phyloP scores from a whole-genome alignment of 2,888 invertebrate species.

The Lordiphosa andalusiaca region DNA sequence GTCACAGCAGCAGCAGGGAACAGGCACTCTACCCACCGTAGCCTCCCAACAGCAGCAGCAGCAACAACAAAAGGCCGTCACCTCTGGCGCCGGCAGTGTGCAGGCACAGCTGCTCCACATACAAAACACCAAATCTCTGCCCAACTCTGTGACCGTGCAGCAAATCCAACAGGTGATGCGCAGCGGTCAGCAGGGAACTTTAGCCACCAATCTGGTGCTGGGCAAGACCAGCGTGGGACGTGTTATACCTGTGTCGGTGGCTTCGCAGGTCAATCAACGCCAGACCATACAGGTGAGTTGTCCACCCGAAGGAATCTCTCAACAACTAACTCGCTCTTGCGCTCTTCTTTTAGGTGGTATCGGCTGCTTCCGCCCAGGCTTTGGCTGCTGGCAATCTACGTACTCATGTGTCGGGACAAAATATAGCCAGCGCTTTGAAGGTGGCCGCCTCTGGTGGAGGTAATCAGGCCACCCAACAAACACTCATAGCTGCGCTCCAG shows the following conservation, averaged over 20 bases:
- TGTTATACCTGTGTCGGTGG: slow-evolving; percentile 85
- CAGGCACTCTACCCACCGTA: slow-evolving; percentile 55
- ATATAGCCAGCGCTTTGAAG: slow-evolving; percentile 82
- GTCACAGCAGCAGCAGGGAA: slow-evolving; percentile 49
- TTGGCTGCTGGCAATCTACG: slow-evolving; percentile 81
- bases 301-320: not conserved
- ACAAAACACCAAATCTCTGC: slow-evolving; percentile 82
- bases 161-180: slow-evolving; percentile 88
- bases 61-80: slow-evolving; percentile 68
- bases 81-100: slow-evolving; percentile 79
- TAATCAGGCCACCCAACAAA: slow-evolving; percentile 81
- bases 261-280: slow-evolving; percentile 81
- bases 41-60: slow-evolving; percentile 60
- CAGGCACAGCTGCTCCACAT: slow-evolving; percentile 87
- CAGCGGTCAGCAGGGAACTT: slow-evolving; percentile 81
- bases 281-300: slow-evolving; percentile 82
- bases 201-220: slow-evolving; percentile 81
- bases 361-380: slow-evolving; percentile 82
- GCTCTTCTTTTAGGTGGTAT: slow-evolving; percentile 81
- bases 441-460: slow-evolving; percentile 79
- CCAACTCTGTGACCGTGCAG: slow-evolving; percentile 86
- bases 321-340: not conserved
- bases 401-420: slow-evolving; percentile 80
- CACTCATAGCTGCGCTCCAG: slow-evolving; percentile 82
- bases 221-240: slow-evolving; percentile 84